These are phyloP conservation scores for Psophia crepitans DNA, from an alignment of 2,113 vertebrate genomes.

Conservation along the genomic window DNA sequence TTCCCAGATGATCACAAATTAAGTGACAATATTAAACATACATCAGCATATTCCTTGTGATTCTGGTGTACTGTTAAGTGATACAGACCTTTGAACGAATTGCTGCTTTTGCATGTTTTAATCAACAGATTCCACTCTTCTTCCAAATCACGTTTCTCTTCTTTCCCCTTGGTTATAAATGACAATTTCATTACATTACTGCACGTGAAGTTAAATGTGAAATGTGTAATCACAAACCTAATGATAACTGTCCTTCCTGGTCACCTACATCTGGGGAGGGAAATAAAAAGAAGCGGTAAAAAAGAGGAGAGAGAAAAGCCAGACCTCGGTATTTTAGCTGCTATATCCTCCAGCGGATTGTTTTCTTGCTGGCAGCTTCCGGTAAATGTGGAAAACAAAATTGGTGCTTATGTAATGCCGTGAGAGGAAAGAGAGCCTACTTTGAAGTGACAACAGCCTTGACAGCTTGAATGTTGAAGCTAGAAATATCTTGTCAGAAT, in stretches of 20 bases:
- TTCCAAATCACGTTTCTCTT: background rate
- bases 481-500: constrained; percentile 54
- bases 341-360: background rate
- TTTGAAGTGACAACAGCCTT: constrained; percentile 57
- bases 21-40: background rate
- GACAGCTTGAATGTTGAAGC: constrained; percentile 41
- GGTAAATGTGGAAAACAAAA: constrained; percentile 29
- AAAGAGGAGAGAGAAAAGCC: background rate
- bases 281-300: background rate
- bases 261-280: background rate
- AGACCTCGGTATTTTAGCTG: background rate
- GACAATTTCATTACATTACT: background rate
- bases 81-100: background rate
- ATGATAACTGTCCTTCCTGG: background rate
- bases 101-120: background rate
- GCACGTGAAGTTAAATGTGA: background rate
- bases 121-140: background rate
- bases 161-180: background rate
- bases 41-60: background rate
- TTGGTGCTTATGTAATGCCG: constrained; percentile 47
- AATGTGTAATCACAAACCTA: background rate
- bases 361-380: background rate
- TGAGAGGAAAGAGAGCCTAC: constrained; percentile 20
- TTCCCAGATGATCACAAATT: background rate
- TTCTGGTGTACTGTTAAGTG: background rate